These are phyloP conservation scores for Ascaphus truei DNA, from an alignment of 2,113 vertebrate species.

Conservation along the genomic window DNA sequence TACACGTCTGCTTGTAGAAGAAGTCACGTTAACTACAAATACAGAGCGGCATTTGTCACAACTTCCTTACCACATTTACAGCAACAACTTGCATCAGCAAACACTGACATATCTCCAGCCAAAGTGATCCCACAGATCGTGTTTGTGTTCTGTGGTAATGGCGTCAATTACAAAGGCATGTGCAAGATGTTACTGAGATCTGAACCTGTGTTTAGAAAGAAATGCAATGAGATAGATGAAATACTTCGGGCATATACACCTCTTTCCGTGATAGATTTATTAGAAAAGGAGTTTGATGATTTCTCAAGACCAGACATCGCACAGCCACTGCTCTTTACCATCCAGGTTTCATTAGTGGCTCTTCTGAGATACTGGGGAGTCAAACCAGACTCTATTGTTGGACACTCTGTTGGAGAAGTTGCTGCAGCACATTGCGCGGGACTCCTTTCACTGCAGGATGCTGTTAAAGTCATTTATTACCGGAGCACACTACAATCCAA, in stretches of 20 bases:
- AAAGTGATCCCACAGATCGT: conserved; percentile 52
- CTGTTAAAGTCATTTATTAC: conserved; percentile 72
- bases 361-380: conserved; percentile 77
- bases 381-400: conserved; percentile 58
- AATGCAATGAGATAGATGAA: conserved; percentile 62
- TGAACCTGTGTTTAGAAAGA: conserved; percentile 66
- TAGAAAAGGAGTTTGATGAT: conserved; percentile 45
- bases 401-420: conserved; percentile 76
- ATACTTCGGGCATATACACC: conserved; percentile 56
- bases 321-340: conserved; percentile 74
- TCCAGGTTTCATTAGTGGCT: conserved; percentile 68
- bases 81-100: conserved; percentile 50
- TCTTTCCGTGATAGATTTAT: conserved; percentile 51
- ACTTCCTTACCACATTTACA: conserved; percentile 65
- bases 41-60: conserved; percentile 65
- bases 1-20: conserved; percentile 81
- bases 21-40: conserved; percentile 69
- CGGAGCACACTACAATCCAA: conserved; percentile 70
- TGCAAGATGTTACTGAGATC: conserved; percentile 63
- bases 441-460: conserved; percentile 72
- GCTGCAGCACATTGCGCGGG: conserved; percentile 79
- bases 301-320: conserved; percentile 55
- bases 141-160: conserved; percentile 82
- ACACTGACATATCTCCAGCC: background rate
- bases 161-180: conserved; percentile 62